Conservation (phyloP, 2,797 vertebrate genomes). For the Linurgus olivaceus region DNA sequence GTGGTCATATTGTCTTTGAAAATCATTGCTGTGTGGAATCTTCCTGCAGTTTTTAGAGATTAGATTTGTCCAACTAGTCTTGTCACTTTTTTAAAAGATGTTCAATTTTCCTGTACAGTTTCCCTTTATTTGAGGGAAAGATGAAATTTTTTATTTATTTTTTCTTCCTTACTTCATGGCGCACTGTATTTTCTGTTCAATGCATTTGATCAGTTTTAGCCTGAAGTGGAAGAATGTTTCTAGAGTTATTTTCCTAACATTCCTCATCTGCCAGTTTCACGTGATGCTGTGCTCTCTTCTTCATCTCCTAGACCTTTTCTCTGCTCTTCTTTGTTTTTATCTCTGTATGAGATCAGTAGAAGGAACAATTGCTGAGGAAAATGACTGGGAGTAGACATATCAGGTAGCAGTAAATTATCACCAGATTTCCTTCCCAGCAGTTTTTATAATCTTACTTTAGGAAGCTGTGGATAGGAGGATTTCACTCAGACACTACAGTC, state of each 20-base stretch:
- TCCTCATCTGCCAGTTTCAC: neutral
- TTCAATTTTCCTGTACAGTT: neutral
- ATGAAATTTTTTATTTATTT: neutral
- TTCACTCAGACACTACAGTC: neutral
- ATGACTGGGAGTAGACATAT: neutral
- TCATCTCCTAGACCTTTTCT: neutral
- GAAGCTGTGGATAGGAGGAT: neutral
- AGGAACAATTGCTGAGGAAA: neutral
- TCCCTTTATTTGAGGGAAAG: slow-evolving; percentile 20
- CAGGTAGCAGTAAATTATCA: neutral
- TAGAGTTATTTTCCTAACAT: neutral
- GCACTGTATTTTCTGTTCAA: neutral
- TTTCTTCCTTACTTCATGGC: neutral
- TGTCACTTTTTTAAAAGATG: neutral
- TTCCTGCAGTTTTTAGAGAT: neutral
- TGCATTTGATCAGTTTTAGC: neutral
- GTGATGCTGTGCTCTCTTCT: neutral
- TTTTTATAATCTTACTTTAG: neutral
- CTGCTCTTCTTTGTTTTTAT: neutral
- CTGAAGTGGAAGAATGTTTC: neutral
- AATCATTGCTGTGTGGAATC: neutral
- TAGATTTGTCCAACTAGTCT: neutral
- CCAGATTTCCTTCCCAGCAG: neutral
- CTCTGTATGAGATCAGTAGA: neutral
- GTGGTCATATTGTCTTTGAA: neutral